phyloP scores from a whole-genome alignment of 2,888 invertebrate genomes.

The Cerastoderma edule region DNA sequence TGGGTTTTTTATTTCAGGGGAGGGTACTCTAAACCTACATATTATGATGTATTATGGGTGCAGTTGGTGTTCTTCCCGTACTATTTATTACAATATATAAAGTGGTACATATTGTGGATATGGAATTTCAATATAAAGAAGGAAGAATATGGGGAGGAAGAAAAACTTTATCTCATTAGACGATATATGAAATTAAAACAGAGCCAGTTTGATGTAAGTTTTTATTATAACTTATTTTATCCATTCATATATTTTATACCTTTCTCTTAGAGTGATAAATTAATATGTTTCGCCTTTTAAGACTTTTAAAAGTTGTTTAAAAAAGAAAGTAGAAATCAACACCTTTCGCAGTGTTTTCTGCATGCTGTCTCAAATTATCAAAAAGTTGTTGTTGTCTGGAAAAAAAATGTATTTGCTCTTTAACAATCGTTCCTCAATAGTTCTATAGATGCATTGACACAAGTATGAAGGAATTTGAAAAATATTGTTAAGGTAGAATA shows the following conservation, averaged over 20 bases:
- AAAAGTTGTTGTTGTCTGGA: too few relatives aligned
- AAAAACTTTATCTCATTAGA: slow-evolving; percentile 93
- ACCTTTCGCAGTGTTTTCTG: too few relatives aligned
- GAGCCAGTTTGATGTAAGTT: slow-evolving; percentile 85
- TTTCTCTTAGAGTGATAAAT: neutral
- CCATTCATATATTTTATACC: neutral
- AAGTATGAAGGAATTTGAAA: too few relatives aligned
- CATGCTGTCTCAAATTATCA: too few relatives aligned
- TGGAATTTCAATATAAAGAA: slow-evolving; percentile 91
- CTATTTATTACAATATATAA: slow-evolving; percentile 87
- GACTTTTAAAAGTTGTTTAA: too few relatives aligned
- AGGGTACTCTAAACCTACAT: slow-evolving; percentile 92
- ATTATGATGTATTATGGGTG: slow-evolving; percentile 91
- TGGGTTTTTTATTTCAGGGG: slow-evolving; percentile 87
- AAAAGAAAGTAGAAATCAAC: too few relatives aligned
- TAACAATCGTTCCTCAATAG: too few relatives aligned
- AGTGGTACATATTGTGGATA: slow-evolving; percentile 92
- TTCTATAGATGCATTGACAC: too few relatives aligned
- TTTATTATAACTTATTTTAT: neutral
- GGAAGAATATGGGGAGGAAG: slow-evolving; percentile 91
- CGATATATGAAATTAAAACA: slow-evolving; percentile 88
- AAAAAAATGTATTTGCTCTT: too few relatives aligned
- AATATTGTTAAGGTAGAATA: too few relatives aligned
- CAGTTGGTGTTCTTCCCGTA: slow-evolving; percentile 92
- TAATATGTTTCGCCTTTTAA: neutral